Conservation (phyloP, 2,888 invertebrate genomes). For the Leucophenga maculata region DNA sequence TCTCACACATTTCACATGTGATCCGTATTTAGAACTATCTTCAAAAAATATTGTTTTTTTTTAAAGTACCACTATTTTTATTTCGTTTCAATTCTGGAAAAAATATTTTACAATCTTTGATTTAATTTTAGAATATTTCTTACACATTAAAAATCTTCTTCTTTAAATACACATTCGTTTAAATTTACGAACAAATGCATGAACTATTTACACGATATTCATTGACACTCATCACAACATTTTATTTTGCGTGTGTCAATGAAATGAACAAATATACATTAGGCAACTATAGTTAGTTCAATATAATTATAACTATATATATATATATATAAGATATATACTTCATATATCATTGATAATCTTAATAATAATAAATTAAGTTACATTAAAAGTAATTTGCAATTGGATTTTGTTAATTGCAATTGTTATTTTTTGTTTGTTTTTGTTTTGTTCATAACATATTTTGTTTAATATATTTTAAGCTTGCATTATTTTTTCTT, state of each 20-base stretch:
- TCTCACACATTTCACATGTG: no score
- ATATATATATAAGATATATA: not conserved
- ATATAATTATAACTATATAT: not conserved
- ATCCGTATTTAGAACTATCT: no score
- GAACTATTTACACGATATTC: conserved; percentile 1
- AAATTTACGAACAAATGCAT: not conserved
- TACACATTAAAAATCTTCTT: not conserved
- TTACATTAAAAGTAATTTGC: not conserved
- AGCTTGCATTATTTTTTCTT: not conserved
- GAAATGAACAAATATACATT: no score
- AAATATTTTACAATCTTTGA: conserved; percentile 26
- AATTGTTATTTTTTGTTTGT: no score
- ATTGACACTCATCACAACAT: no score
- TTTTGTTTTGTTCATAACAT: not conserved
- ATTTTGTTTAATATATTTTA: not conserved
- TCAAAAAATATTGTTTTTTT: no score
- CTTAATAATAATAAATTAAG: not conserved
- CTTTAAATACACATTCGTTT: not conserved
- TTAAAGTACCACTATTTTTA: conserved; percentile 13
- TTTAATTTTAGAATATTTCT: conserved; percentile 17
- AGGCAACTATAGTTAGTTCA: no score
- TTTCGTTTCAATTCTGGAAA: conserved; percentile 25
- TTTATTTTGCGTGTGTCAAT: not conserved
- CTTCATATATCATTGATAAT: not conserved
- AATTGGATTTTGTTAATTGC: not conserved